Base-by-base conservation (phyloP, 2,113 vertebrate species). In the Lepus americanus region DNA sequence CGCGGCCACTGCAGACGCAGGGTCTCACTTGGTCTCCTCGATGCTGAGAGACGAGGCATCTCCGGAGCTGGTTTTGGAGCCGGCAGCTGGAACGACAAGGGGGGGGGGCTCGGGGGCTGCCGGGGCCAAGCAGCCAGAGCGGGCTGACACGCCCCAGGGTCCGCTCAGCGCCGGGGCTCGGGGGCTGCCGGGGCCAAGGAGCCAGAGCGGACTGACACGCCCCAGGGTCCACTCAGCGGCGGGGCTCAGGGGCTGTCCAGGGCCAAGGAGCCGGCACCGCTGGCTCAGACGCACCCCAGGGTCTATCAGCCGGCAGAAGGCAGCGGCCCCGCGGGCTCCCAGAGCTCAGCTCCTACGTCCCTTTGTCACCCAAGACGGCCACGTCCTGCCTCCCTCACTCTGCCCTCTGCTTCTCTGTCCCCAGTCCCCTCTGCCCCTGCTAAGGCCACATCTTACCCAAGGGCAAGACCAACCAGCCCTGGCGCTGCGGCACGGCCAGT, bases 31-130 rank as follows among this genome's bases (percentile, higher is more conserved):
- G 22, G 99, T 99, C 87, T 99, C 99, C 89, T 99, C 99, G 0
- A 99, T 99, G 97, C 98, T 99, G 87, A 99, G 99, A 0, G 99
- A 99, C 0, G 96, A 98, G 14, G 99, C 99, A 92, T 99, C 99
- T 64, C 99, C 99, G 29, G 98, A 98, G 31, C 98, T 98, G 17
- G 98, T 98, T 96, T 99, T 99, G 14, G 99, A 98, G n/a, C 91
- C 95, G n/a, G 96, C 25, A 3, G 98, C 99, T 97, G 90, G 36
- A 97, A 97, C 10, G 66, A 80, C 2, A 92, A 80, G 39, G 36
- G 55, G 13, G 12, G 36, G 0, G 16, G 10, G 55, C 55, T 12
- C 12, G 14, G 13, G 44, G 44, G 44, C 44, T 44, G 55, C 55
- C 9, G 23, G 53, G 20, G 22, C 82, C 94, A 39, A n/a, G 53